Conservation (phyloP, 2,113 vertebrate species). For the Siniperca chuatsi region DNA sequence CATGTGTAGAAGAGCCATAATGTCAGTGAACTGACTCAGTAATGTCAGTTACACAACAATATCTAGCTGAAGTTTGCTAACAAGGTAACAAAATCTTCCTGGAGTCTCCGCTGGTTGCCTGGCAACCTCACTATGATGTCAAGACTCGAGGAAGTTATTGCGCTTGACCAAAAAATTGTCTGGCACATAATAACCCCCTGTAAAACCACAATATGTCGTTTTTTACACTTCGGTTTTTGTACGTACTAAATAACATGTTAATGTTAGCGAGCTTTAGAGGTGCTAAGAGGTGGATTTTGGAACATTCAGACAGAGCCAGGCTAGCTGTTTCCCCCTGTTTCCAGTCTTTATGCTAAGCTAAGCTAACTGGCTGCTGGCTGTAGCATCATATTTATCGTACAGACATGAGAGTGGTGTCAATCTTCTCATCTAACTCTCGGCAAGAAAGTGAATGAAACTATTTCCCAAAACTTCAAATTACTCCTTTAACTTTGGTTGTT, state of each 20-base stretch:
- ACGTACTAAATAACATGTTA: not conserved
- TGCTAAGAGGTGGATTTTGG: not conserved
- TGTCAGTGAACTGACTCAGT: not conserved
- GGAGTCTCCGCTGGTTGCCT: not conserved
- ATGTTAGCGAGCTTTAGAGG: too few relatives aligned
- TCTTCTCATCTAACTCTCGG: not conserved
- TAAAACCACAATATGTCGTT: not conserved
- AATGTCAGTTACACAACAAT: not conserved
- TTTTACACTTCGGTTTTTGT: not conserved
- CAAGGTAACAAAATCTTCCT: not conserved
- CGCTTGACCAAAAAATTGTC: not conserved
- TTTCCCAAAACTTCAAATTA: not conserved
- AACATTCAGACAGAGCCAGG: not conserved
- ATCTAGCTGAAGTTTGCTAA: not conserved
- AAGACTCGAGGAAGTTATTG: not conserved
- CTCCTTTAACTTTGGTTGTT: not conserved
- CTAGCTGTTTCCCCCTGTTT: not conserved
- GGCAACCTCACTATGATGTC: not conserved
- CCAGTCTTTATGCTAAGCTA: constrained; percentile 11
- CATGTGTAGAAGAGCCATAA: not conserved
- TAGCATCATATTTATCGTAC: not conserved
- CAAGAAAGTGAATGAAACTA: not conserved
- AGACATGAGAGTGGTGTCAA: too few relatives aligned
- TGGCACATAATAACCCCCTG: not conserved
- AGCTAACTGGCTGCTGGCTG: not conserved